These are phyloP conservation scores for Machimus atricapillus DNA, from an alignment of 2,888 invertebrate species.

Conservation along the genomic window DNA sequence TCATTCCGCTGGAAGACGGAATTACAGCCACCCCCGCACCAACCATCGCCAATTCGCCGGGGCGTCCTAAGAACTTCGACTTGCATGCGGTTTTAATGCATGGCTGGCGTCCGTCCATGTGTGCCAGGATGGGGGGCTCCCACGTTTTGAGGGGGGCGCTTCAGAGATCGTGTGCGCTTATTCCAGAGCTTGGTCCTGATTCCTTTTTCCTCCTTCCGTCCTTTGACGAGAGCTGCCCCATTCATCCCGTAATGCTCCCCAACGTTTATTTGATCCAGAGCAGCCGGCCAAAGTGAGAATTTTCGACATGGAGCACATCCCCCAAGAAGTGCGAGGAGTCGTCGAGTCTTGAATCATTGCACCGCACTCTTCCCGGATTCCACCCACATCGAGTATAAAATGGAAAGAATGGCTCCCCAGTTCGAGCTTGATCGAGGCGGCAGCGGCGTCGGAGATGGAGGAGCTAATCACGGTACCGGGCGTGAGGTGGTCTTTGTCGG, in stretches of 20 bases:
- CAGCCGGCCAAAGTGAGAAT: slow-evolving; percentile 18
- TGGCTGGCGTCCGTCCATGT: slow-evolving; percentile 34
- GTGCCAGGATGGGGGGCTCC: background rate
- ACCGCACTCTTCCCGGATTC: background rate
- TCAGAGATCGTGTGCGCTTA: slow-evolving; percentile 28
- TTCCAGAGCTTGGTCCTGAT: slow-evolving; percentile 8
- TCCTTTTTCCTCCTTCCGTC: slow-evolving; percentile 1
- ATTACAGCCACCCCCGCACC: slow-evolving; percentile 3
- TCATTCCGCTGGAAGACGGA: slow-evolving; percentile 30
- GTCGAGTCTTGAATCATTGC: slow-evolving; percentile 2
- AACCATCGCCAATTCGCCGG: background rate
- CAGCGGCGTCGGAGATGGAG: background rate
- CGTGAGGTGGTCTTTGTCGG: background rate
- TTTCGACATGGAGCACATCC: background rate
- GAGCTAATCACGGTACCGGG: slow-evolving; percentile 30
- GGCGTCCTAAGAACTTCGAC: slow-evolving; percentile 19
- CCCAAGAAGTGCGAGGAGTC: background rate
- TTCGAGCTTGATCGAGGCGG: background rate
- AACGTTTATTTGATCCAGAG: slow-evolving; percentile 30
- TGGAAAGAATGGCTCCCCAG: background rate
- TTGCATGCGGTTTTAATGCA: slow-evolving; percentile 40
- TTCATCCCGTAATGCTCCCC: background rate
- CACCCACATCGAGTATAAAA: background rate
- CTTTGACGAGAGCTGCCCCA: slow-evolving; percentile 30
- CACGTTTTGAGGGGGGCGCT: background rate